Evolutionary conservation across 1,140 invertebrate species (phyloP).

Genomic region (Trypoxylus dichotomus): DNA sequence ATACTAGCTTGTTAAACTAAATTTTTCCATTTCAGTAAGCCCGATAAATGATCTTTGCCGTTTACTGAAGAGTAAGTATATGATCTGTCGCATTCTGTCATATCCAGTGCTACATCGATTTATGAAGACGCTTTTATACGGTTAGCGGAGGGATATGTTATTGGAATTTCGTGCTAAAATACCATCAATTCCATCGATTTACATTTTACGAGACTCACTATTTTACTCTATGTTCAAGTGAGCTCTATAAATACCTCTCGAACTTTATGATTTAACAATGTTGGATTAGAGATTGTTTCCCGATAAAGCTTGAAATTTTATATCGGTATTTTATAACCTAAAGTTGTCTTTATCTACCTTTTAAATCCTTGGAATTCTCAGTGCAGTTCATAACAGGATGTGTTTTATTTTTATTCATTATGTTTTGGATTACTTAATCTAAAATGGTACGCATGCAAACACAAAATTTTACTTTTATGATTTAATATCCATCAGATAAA

Average conservation of each 20-base stretch:
- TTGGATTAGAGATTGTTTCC: background rate
- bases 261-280: background rate
- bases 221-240: background rate
- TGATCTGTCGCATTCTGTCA: conserved; percentile 22
- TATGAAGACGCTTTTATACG: background rate
- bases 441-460: no score
- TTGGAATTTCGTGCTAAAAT: conserved; percentile 6
- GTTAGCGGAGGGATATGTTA: background rate
- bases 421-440: no score
- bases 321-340: no score
- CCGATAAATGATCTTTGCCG: conserved; percentile 8
- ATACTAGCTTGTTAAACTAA: conserved; percentile 12
- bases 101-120: background rate
- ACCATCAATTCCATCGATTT: background rate
- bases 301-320: no score
- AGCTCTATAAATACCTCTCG: background rate
- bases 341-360: no score
- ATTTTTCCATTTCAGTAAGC: conserved; percentile 5
- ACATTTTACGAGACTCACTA: background rate
- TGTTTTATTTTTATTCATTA: no score
- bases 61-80: conserved; percentile 8
- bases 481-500: no score
- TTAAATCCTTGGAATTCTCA: no score
- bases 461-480: no score
- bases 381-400: no score